Evolutionary conservation across 1,140 invertebrate genomes (phyloP).

Genomic region (Carposina sasakii): DNA sequence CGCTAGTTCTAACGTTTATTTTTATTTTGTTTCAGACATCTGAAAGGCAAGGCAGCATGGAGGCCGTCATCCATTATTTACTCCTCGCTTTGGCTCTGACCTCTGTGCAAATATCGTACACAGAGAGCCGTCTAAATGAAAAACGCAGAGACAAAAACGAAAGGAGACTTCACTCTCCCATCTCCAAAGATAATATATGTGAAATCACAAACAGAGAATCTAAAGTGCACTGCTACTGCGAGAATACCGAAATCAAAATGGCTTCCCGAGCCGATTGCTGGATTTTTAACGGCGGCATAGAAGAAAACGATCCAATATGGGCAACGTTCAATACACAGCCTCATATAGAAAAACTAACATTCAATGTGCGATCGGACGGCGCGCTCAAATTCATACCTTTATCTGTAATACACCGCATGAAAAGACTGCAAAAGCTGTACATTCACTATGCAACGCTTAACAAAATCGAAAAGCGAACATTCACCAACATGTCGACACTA

Average conservation of each 20-base stretch:
- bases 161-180: slow-evolving; percentile 47
- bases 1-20: slow-evolving; percentile 6
- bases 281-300: slow-evolving; percentile 78
- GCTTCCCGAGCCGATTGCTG: slow-evolving; percentile 73
- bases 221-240: slow-evolving; percentile 69
- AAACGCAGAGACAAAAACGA: slow-evolving; percentile 66
- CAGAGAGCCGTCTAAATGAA: slow-evolving; percentile 65
- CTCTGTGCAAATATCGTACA: slow-evolving; percentile 66
- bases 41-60: slow-evolving; percentile 47
- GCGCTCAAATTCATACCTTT: slow-evolving; percentile 81
- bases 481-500: slow-evolving; percentile 79
- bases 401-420: slow-evolving; percentile 76
- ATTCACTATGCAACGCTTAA: slow-evolving; percentile 81
- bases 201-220: slow-evolving; percentile 63
- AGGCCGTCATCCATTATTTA: slow-evolving; percentile 65
- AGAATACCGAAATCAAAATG: slow-evolving; percentile 54
- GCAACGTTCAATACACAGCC: slow-evolving; percentile 80
- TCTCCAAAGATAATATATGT: slow-evolving; percentile 64
- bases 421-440: slow-evolving; percentile 76
- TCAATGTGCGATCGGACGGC: slow-evolving; percentile 78
- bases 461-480: slow-evolving; percentile 78
- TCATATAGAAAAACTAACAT: slow-evolving; percentile 76
- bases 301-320: slow-evolving; percentile 79
- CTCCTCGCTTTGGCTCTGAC: slow-evolving; percentile 61
- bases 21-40: slow-evolving; percentile 59